Percentiles rank a stretch among this genome's conserved stretches.
phyloP scores from a whole-genome alignment of 2,797 vertebrate species.

The Acanthiza pusilla region DNA sequence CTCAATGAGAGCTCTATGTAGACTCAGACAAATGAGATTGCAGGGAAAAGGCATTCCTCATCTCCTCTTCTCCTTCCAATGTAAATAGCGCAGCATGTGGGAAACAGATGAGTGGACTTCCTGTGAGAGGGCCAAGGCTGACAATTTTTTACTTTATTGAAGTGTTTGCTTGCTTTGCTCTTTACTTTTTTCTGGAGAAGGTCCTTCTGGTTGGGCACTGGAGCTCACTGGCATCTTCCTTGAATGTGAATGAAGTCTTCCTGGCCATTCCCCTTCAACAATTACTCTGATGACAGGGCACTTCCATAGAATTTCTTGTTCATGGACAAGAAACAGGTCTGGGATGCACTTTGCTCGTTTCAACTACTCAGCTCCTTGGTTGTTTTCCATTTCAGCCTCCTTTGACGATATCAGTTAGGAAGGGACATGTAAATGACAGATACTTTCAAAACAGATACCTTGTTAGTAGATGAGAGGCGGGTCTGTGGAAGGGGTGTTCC shows the following conservation, averaged over 20 bases:
- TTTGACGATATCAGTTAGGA: neutral
- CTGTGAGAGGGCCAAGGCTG: neutral
- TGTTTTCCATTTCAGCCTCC: neutral
- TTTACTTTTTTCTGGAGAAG: neutral
- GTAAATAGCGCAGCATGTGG: neutral
- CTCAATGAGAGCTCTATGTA: neutral
- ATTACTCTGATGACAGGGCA: fast-evolving
- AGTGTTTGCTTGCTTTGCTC: neutral
- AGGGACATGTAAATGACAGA: neutral
- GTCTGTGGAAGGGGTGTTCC: neutral
- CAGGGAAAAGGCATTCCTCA: neutral
- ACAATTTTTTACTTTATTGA: neutral
- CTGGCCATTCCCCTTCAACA: neutral
- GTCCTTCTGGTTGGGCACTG: neutral
- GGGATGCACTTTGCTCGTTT: neutral
- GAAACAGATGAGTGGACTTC: neutral
- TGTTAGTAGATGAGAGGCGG: neutral
- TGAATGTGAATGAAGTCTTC: neutral
- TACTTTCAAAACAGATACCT: neutral
- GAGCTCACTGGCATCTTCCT: neutral
- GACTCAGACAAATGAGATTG: neutral
- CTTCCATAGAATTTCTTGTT: neutral
- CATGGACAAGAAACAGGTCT: neutral
- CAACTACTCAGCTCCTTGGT: neutral
- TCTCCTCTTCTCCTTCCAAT: neutral